A percentile compares a stretch with the other conserved stretches of the same genome.
Conservation (phyloP, 1,140 invertebrate species). For the Phymastichus coffea region DNA sequence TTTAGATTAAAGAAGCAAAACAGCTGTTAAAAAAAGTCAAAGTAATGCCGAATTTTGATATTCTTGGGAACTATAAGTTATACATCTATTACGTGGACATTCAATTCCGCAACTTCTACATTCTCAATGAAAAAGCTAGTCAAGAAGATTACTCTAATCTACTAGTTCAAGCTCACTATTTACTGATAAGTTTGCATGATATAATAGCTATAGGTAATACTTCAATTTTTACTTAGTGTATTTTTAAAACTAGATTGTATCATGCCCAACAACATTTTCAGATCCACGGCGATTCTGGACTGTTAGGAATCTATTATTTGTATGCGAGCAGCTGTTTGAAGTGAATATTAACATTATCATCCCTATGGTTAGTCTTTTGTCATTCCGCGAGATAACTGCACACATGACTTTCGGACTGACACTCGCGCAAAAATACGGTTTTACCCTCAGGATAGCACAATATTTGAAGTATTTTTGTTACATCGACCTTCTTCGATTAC, state of each 20-base stretch:
- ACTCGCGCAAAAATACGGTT: conserved; percentile 39
- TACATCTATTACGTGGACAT: conserved; percentile 38
- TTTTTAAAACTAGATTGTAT: too few species aligned
- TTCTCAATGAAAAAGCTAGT: conserved; percentile 32
- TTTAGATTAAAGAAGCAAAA: conserved; percentile 37
- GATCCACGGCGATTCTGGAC: conserved; percentile 18
- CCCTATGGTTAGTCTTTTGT: conserved; percentile 41
- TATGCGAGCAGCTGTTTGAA: conserved; percentile 36
- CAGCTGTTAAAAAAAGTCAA: conserved; percentile 38
- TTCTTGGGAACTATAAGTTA: conserved; percentile 26
- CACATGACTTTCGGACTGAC: conserved; percentile 41
- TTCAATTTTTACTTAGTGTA: neutral
- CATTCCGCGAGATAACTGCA: conserved; percentile 39
- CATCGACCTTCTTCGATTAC: conserved; percentile 41
- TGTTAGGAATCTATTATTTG: conserved; percentile 21
- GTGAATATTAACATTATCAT: conserved; percentile 23
- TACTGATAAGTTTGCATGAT: conserved; percentile 35
- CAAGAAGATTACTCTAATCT: conserved; percentile 39
- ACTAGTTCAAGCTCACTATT: conserved; percentile 36
- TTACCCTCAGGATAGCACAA: conserved; percentile 41
- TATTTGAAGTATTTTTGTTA: conserved; percentile 44
- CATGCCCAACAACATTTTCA: too few species aligned
- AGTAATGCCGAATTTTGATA: conserved; percentile 29
- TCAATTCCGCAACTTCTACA: conserved; percentile 36
- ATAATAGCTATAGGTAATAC: conserved; percentile 32